Base-by-base conservation (phyloP, 1,140 invertebrate species). In the Physella acuta region DNA sequence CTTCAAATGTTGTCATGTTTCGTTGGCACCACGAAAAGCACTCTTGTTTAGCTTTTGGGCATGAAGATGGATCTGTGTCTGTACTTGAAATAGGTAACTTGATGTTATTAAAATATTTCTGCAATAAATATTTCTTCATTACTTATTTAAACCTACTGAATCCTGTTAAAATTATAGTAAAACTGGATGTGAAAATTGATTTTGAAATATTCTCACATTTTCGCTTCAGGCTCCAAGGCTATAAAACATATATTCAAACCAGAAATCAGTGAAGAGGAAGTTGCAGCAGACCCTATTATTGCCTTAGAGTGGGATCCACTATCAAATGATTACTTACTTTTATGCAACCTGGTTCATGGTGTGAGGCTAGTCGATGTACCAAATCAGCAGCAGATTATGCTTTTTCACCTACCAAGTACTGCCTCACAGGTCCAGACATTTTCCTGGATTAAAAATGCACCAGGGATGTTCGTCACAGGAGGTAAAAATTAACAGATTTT, bases 391-490 rank as follows among this genome's bases (percentile, higher is more conserved):
- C 70, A 84, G 26, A 79, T 87, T 24, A 85, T 81, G 53, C 73
- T 71, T 24, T 87, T 85, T 68, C 68, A 75, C 14, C 71, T 82
- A 28, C 86, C 86, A 0, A 82, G 82, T 70, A 80, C 80, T 31
- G 84, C 85, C 5, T 74, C 81, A 28, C 70, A 80, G 30, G 78
- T 84, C 31, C 78, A 81, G 55, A 82, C 80, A 8, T 59, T 87
- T 5, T 78, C 83, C 11, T 87, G 87, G 87, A 75, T 87, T 17
- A 75, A 75, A 8, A 77, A 78, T 58, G 85, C 85, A 28, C 85
- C 87, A 11, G 87, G 86, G 44, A 85, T 87, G 79, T 87, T 87
- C 79, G 74, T 87, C 17, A 85, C 86, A 37, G 85, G 85, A 68
- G 85, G 85, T 85, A 34, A 53, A 5, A 5, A 26, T 30, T 30